Evolutionary conservation across 1,140 invertebrate genomes (phyloP), one percentile per base, ranked within the genome.

Genomic region (Acromyrmex charruanus): DNA sequence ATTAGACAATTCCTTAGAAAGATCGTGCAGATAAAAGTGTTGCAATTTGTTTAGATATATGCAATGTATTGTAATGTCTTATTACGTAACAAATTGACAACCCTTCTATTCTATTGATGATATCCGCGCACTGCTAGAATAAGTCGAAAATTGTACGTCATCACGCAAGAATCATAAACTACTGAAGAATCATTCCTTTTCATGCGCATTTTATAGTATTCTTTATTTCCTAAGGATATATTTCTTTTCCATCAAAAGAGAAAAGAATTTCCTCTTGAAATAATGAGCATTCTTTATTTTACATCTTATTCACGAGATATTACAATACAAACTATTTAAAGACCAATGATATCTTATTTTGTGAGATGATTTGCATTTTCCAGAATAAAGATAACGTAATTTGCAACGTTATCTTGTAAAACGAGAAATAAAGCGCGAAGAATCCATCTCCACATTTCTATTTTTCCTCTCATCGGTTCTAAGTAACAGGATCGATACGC

Each of bases 71-170:
- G 16, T 58, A 39, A 55, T 25, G 35, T 28, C 44, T 80, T 68
- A 44, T 44, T 12, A 18, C n/a, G 31, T 80, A 80, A 80, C 31
- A 35, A 55, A n/a, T 80, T 69, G 28, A 68, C 77, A 68, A 68
- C n/a, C 28, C 77, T 28, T 55, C 28, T 68, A 55, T n/a, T 25
- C 25, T 25, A 1, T 21, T 69, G 49, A 80, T 80, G 35, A 39
- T 53, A 39, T 53, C 14, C 12, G 12, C 59, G 25, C 44, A 14
- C n/a, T 39, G 4, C 28, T 49, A 25, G 66, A 59, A 72, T 21
- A 31, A 82, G 51, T 74, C 55, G 18, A 61, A 74, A 16, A 82
- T 74, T 18, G 39, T 25, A 71, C 58, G 18, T 18, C 21, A 25
- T 84, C 55, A 84, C 39, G 80, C 55, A 31, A 82, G 3, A 51